Base-by-base conservation (phyloP, 2,888 invertebrate genomes). In the Limnephilus lunatus region DNA sequence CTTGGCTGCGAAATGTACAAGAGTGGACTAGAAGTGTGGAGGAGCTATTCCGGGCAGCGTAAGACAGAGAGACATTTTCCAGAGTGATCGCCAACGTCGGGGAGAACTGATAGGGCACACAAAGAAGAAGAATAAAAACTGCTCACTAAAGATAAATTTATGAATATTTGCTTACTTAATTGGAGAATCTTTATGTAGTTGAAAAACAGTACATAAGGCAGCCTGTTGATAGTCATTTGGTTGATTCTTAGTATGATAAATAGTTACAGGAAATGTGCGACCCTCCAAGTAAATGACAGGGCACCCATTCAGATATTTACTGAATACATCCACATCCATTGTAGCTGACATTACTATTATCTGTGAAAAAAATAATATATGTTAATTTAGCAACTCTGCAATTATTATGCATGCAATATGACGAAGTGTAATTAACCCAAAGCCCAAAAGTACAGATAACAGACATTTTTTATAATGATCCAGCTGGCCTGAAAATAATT, bases 281-380 rank as follows among this genome's bases (percentile, higher is more conserved):
- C 99, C 99, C 95, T 99, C 98, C 85, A 99, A 96, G 95, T 99
- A 99, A 94, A 99, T 96, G 0, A 98, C 98, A 87, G 98, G 97
- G 88, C 98, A 98, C 92, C 97, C 97, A 94, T 98, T 97, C 95
- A 99, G 99, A 95, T 99, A 99, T 93, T 97, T 96, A 80, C 98
- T 97, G 95, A 99, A 99, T 94, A 98, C 98, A 95, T 99, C 98
- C 14, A 99, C 98, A 95, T 99, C 98, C 98, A 99, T 99, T 25
- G 99, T 99, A 0, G 99, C 99, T 0, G 99, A 99, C 97, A 99
- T 99, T 88, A 99, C 96, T 80, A 99, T 97, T 35, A 98, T 95
- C 98, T 98, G 94, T 31, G n/a, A 68, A 68, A 68, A 0, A 68
- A 68, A 68, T 68, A 68, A 68, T 2, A 68, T 25, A 19, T 68